phyloP scores from a whole-genome alignment of 1,140 invertebrate species.

The Anastatus disparis region DNA sequence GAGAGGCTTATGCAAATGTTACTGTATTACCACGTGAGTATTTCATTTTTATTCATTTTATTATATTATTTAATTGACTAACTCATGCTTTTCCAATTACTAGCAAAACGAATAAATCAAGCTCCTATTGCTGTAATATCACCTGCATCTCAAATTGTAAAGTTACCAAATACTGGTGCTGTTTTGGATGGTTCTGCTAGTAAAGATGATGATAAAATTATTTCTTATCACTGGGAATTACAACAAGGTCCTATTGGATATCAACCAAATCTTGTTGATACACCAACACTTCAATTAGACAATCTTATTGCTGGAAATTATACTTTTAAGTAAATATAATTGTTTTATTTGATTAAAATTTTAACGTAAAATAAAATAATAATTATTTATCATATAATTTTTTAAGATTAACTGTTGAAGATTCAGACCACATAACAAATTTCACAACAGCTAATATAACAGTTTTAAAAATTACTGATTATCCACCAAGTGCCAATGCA shows the following conservation, averaged over 20 bases:
- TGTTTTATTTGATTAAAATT: neutral
- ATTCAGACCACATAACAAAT: constrained; percentile 88
- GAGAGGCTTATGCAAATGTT: constrained; percentile 89
- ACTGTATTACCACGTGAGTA: constrained; percentile 85
- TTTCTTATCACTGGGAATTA: constrained; percentile 91
- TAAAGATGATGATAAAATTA: constrained; percentile 85
- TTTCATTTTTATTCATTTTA: constrained; percentile 10
- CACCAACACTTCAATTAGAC: constrained; percentile 85
- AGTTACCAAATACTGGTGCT: constrained; percentile 87
- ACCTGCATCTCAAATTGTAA: constrained; percentile 84
- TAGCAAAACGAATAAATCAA: constrained; percentile 86
- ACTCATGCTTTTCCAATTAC: constrained; percentile 43
- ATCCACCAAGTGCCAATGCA: constrained; percentile 94
- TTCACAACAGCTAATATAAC: constrained; percentile 89
- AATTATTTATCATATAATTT: constrained; percentile 6
- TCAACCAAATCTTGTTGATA: constrained; percentile 80
- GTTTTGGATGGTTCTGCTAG: constrained; percentile 87
- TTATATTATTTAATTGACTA: neutral
- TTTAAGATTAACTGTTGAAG: constrained; percentile 85
- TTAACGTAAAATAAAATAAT: neutral
- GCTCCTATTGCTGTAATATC: constrained; percentile 88
- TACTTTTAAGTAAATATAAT: constrained; percentile 78
- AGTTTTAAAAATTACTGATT: constrained; percentile 91
- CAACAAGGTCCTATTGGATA: constrained; percentile 88
- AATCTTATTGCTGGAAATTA: constrained; percentile 91